phyloP scores from a whole-genome alignment of 1,140 invertebrate species.

The Spodoptera frugiperda region DNA sequence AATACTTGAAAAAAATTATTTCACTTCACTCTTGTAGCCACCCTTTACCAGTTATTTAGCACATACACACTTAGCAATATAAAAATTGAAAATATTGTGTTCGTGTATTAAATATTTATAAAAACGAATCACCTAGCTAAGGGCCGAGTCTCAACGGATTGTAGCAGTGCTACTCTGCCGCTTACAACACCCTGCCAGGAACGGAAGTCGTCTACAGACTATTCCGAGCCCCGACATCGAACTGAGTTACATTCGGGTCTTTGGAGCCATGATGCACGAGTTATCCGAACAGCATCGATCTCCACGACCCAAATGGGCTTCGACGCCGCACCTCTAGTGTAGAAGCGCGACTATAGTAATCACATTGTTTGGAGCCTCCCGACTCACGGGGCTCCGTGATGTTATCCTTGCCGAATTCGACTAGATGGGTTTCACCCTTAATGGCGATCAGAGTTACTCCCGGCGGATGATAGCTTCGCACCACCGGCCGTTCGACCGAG shows the following conservation, averaged over 20 bases:
- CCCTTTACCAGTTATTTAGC: no score
- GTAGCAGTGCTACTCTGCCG: constrained; percentile 88
- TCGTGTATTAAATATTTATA: constrained; percentile 9
- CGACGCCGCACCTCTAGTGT: constrained; percentile 56
- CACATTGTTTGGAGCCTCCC: constrained; percentile 80
- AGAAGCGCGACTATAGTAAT: constrained; percentile 89
- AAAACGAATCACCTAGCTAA: constrained; percentile 79
- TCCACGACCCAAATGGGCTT: constrained; percentile 51
- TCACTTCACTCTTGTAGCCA: no score
- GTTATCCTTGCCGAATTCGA: constrained; percentile 86
- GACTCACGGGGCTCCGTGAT: constrained; percentile 76
- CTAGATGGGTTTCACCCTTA: constrained; percentile 91
- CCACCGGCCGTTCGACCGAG: constrained; percentile 89
- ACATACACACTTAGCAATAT: no score
- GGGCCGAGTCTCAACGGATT: constrained; percentile 87
- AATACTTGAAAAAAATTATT: no score
- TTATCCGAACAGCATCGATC: constrained; percentile 44
- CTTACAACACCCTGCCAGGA: constrained; percentile 87
- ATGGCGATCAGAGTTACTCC: constrained; percentile 95
- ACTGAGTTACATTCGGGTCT: constrained; percentile 79
- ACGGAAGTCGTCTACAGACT: constrained; percentile 88
- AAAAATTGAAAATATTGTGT: background rate
- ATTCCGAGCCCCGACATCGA: constrained; percentile 88
- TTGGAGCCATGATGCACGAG: constrained; percentile 58
- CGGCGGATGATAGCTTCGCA: constrained; percentile 93